Conservation (phyloP, 2,888 invertebrate genomes). For the Cerceris ruficornis region DNA sequence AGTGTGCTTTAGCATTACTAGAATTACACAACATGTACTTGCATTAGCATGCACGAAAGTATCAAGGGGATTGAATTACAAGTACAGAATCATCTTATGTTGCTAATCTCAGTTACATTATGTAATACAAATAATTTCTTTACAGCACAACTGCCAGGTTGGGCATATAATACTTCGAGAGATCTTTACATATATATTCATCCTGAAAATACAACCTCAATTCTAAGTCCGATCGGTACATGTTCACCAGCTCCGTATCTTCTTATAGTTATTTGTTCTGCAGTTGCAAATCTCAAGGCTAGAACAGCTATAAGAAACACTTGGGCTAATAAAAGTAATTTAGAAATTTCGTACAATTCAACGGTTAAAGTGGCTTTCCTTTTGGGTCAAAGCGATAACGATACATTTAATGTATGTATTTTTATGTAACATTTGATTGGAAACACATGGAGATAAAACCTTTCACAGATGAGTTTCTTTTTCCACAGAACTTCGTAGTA, state of each 20-base stretch:
- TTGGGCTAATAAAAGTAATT: slow-evolving; percentile 85
- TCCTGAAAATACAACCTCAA: slow-evolving; percentile 87
- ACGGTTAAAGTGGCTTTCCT: slow-evolving; percentile 83
- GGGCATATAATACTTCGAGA: slow-evolving; percentile 89
- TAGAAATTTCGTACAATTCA: slow-evolving; percentile 78
- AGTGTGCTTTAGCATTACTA: slow-evolving; percentile 33
- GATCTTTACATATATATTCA: slow-evolving; percentile 88
- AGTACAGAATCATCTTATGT: not conserved
- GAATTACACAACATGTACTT: slow-evolving; percentile 25
- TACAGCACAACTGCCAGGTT: slow-evolving; percentile 84
- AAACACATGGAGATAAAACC: not conserved
- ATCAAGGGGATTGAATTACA: not conserved
- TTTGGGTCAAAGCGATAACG: slow-evolving; percentile 84
- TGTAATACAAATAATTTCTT: slow-evolving; percentile 44
- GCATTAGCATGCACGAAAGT: slow-evolving; percentile 20
- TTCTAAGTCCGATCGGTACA: slow-evolving; percentile 85
- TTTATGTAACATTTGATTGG: not conserved
- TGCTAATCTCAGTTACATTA: not conserved
- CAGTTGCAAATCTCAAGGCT: slow-evolving; percentile 86
- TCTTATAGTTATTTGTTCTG: slow-evolving; percentile 89
- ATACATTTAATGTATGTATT: slow-evolving; percentile 83
- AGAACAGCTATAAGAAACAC: slow-evolving; percentile 87
- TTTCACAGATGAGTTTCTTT: not conserved
- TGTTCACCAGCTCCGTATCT: slow-evolving; percentile 84
- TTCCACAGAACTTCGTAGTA: slow-evolving; percentile 84